phyloP scores from a whole-genome alignment of 2,888 invertebrate genomes.

The Yponomeuta evonymella region DNA sequence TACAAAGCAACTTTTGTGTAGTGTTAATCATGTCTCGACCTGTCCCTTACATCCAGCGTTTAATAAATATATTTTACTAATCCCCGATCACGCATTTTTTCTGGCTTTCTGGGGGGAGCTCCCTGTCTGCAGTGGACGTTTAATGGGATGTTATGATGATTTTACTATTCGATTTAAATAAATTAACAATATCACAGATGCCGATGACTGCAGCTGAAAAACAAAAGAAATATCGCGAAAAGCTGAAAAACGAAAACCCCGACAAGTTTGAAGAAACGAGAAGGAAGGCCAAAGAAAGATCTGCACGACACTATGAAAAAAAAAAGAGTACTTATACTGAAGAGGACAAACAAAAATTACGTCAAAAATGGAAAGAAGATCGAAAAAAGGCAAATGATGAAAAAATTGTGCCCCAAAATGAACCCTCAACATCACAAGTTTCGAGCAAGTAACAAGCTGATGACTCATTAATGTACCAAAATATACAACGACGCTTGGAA shows the following conservation, averaged over 20 bases:
- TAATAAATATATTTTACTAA: too few relatives aligned
- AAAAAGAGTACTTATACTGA: too few relatives aligned
- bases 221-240: conserved; percentile 16
- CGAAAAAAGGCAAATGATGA: too few relatives aligned
- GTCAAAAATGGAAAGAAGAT: too few relatives aligned
- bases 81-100: conserved; percentile 5
- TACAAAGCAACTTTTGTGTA: conserved; percentile 4
- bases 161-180: conserved; percentile 7
- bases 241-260: conserved; percentile 11
- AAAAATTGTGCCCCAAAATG: conserved; percentile 7
- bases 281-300: conserved; percentile 6
- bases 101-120: conserved; percentile 5
- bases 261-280: conserved; percentile 8
- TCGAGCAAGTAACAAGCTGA: not conserved
- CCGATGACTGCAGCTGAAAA: conserved; percentile 12
- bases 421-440: conserved; percentile 9
- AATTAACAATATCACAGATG: conserved; percentile 1
- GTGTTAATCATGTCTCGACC: conserved; percentile 5
- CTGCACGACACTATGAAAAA: not conserved
- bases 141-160: conserved; percentile 9
- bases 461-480: too few relatives aligned
- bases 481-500: too few relatives aligned
- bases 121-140: not conserved
- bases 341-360: too few relatives aligned
- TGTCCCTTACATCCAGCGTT: too few relatives aligned